These are phyloP conservation scores for Cyclopterus lumpus DNA, from an alignment of 2,797 vertebrate species.

Conservation along the genomic window DNA sequence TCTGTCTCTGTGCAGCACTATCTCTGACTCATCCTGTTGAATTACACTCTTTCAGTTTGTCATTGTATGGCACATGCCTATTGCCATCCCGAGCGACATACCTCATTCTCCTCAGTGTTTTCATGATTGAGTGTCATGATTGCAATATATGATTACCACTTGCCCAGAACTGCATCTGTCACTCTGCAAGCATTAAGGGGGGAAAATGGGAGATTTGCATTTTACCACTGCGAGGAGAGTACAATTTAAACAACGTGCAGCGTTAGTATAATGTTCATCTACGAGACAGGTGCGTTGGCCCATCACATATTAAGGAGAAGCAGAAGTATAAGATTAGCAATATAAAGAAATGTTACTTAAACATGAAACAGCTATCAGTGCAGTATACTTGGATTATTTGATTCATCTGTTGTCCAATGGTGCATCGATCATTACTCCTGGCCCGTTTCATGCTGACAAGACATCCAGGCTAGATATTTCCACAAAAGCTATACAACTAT, in stretches of 20 bases:
- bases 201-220: neutral
- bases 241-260: neutral
- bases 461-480: slow-evolving; percentile 16
- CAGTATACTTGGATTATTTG: neutral
- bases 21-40: slow-evolving; percentile 43
- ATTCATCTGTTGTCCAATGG: slow-evolving; percentile 9
- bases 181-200: neutral
- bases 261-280: neutral
- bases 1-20: slow-evolving; percentile 2
- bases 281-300: neutral
- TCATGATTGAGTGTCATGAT: slow-evolving; percentile 32
- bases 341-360: neutral
- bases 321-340: neutral
- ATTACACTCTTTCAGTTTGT: slow-evolving; percentile 40
- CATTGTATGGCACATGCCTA: slow-evolving; percentile 25
- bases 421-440: slow-evolving; percentile 31
- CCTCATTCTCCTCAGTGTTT: slow-evolving; percentile 23
- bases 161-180: slow-evolving; percentile 15
- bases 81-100: slow-evolving; percentile 18
- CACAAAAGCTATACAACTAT: slow-evolving; percentile 6
- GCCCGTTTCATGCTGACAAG: slow-evolving; percentile 9
- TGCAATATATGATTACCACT: slow-evolving; percentile 24
- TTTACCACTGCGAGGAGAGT: neutral
- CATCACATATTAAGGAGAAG: neutral
- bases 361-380: neutral